Evolutionary conservation across 2,113 vertebrate genomes (phyloP).

Genomic region (Agapornis roseicollis): DNA sequence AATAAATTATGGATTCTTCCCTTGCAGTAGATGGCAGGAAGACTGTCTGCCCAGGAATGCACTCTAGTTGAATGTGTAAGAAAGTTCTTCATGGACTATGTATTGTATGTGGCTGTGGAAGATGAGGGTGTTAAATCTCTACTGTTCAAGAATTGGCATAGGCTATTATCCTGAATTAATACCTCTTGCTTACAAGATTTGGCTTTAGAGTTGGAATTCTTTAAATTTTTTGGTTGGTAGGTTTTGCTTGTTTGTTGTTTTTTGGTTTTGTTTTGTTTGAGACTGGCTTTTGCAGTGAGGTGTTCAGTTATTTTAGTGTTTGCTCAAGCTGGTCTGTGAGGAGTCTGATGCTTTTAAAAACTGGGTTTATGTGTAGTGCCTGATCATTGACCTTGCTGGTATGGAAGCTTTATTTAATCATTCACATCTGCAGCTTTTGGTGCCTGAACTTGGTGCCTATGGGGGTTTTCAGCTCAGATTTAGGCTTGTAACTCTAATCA

Average conservation of each 20-base stretch:
- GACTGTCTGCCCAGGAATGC: not conserved
- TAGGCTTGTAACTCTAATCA: not conserved
- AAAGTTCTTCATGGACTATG: not conserved
- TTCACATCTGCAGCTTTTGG: not conserved
- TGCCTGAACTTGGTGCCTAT: not conserved
- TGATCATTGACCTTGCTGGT: not conserved
- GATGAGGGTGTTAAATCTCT: not conserved
- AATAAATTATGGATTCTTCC: not conserved
- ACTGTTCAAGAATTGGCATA: not conserved
- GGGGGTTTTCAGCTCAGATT: not conserved
- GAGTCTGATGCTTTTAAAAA: not conserved
- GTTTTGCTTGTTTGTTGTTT: too few relatives aligned
- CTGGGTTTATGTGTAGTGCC: not conserved
- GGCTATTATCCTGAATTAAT: not conserved
- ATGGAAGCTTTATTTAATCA: not conserved
- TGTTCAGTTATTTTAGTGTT: not conserved
- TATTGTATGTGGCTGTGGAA: not conserved
- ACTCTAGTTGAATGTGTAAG: not conserved
- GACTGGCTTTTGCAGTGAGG: not conserved
- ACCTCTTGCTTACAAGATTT: not conserved
- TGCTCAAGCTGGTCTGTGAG: not conserved
- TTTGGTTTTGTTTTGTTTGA: not conserved
- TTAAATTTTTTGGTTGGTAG: not conserved
- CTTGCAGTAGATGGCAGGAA: not conserved
- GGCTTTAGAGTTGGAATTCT: not conserved